Evolutionary conservation across 2,888 invertebrate genomes (phyloP), one percentile per base, ranked within the genome.

Genomic region (Choristoneura rosaceana): DNA sequence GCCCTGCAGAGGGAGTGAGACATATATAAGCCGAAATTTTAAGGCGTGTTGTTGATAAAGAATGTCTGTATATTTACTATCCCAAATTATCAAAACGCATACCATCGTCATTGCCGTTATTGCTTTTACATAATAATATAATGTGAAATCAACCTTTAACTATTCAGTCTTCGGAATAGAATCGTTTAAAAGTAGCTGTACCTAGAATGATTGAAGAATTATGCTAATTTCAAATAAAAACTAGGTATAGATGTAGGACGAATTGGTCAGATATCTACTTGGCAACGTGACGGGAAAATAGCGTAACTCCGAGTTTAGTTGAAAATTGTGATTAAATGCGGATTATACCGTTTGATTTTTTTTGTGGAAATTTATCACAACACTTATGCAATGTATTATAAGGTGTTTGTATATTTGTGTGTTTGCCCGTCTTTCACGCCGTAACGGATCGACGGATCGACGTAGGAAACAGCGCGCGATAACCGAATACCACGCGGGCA

Each of bases 161-260:
- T 55, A 5, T 10, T 5, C 25, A 55, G 50, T 55, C 17, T 55
- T 55, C 14, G 25, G 25, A 9, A 17, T 10, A 55, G 25, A 25
- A 25, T 55, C 25, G 55, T 25, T 10, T 52, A 17, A 52, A 52
- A 47, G 4, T 47, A 47, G 47, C 47, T 15, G 50, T 25, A 4
- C 25, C 7, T 25, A 25, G 25, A 78, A 84, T 85, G 83, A 87
- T 84, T 79, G 82, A 80, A 76, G 82, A 87, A 88, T 88, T 89
- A 88, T 88, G 88, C 82, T 83, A 86, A 88, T 65, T 43, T 17
- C 12, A 17, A 38, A 65, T 52, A 52, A 50, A 50, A 50, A 50
- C 41, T 25, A 55, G 55, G 41, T 41, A 55, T 25, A 55, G 5
- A 9, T 55, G 10, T 25, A 55, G 8, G 55, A 55, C 25, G 25